These are phyloP conservation scores for Siniperca undulata DNA, from an alignment of 2,797 vertebrate genomes.

Conservation along the genomic window DNA sequence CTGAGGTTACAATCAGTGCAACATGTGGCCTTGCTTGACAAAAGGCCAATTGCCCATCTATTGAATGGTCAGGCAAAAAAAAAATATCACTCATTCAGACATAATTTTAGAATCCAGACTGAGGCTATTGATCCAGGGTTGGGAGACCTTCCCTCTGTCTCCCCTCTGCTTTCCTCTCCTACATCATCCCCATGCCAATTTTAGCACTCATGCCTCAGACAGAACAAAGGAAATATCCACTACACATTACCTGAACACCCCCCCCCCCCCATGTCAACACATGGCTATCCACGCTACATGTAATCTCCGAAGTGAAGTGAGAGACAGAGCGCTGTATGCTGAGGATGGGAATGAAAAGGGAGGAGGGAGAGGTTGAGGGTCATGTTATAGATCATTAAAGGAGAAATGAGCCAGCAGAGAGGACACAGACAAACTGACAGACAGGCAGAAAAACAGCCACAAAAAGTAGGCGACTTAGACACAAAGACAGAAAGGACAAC, in stretches of 20 bases:
- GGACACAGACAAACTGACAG: constrained; percentile 18
- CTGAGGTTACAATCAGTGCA: constrained; percentile 19
- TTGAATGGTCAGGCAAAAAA: neutral
- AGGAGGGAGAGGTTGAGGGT: constrained; percentile 45
- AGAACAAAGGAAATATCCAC: constrained; percentile 75
- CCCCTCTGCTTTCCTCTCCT: constrained; percentile 12
- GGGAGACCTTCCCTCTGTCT: constrained; percentile 23
- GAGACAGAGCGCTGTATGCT: constrained; percentile 16
- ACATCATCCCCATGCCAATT: constrained; percentile 26
- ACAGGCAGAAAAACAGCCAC: constrained; percentile 7
- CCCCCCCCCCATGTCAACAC: constrained; percentile 10
- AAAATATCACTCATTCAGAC: constrained; percentile 20
- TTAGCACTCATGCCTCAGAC: constrained; percentile 30
- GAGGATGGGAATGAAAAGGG: constrained; percentile 6
- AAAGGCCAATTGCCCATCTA: constrained; percentile 22
- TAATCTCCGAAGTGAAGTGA: neutral
- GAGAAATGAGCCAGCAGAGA: constrained; percentile 26
- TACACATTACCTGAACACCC: constrained; percentile 55
- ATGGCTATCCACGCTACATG: neutral
- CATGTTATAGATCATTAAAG: constrained; percentile 29
- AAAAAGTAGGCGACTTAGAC: constrained; percentile 24
- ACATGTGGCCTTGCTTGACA: constrained; percentile 31
- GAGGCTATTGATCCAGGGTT: constrained; percentile 39
- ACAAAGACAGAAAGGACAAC: constrained; percentile 34
- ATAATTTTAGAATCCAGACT: constrained; percentile 48